A percentile compares a stretch with the other conserved stretches of the same genome.
These are phyloP conservation scores for Drosophila persimilis DNA, from an alignment of 1,140 invertebrate species.

Conservation along the genomic window DNA sequence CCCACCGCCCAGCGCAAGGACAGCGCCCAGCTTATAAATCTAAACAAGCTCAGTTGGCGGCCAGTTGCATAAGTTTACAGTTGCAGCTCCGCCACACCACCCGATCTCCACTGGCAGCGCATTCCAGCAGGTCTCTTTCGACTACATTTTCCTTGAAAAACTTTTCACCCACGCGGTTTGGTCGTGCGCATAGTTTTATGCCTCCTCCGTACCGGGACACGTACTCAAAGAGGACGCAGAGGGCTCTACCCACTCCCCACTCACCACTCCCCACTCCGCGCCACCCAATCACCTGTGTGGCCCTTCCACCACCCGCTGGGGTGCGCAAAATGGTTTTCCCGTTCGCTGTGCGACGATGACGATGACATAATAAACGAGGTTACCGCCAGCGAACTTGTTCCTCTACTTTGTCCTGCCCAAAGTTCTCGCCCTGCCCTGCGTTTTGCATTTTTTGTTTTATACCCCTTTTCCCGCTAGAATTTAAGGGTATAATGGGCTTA, in stretches of 20 bases:
- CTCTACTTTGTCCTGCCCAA: conserved; percentile 51
- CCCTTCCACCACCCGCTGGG: conserved; percentile 15
- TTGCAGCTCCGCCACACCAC: conserved; percentile 17
- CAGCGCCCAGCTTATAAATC: conserved; percentile 55
- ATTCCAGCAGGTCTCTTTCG: conserved; percentile 29
- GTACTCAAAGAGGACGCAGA: conserved; percentile 24
- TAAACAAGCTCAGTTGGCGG: conserved; percentile 57
- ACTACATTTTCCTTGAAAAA: conserved; percentile 28
- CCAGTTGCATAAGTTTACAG: conserved; percentile 58
- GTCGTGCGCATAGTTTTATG: conserved; percentile 45
- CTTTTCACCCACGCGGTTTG: conserved; percentile 42
- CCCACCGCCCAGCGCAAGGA: conserved; percentile 16
- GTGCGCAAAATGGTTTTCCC: conserved; percentile 54
- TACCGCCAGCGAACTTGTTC: conserved; percentile 51
- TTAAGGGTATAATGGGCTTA: conserved; percentile 7
- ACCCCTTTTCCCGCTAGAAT: neutral
- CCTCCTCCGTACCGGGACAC: conserved; percentile 26
- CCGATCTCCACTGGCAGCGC: conserved; percentile 13
- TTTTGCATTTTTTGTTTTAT: neutral
- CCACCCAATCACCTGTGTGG: conserved; percentile 23
- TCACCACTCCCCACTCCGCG: conserved; percentile 13
- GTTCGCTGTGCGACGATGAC: conserved; percentile 47
- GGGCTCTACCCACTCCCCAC: conserved; percentile 11
- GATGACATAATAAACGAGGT: conserved; percentile 76
- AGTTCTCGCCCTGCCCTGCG: conserved; percentile 20